A percentile compares a stretch with the other conserved stretches of the same genome.
Conservation (phyloP, 2,888 invertebrate species). For the Yponomeuta plumbellus region DNA sequence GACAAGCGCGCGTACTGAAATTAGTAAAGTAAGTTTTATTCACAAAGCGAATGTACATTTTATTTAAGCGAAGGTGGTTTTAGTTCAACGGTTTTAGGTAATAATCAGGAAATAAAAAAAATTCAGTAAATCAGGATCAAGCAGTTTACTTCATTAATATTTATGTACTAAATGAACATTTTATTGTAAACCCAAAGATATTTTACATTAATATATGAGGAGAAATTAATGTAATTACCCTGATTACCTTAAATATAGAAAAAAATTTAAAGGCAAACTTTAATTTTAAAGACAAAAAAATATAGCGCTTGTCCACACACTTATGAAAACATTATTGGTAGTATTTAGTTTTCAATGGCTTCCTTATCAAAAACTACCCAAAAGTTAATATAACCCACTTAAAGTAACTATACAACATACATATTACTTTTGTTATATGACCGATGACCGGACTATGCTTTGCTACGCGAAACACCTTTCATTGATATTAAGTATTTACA, state of each 20-base stretch:
- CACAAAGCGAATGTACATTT: neutral
- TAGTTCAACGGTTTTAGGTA: no score
- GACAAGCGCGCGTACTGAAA: constrained; percentile 48
- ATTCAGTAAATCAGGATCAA: no score
- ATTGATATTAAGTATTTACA: constrained; percentile 42
- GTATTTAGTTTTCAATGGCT: constrained; percentile 53
- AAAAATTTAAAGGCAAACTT: neutral
- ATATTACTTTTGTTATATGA: constrained; percentile 28
- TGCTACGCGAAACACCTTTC: constrained; percentile 48
- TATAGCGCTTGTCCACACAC: constrained; percentile 59
- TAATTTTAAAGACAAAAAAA: no score
- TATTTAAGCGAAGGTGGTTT: neutral
- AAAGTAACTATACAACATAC: constrained; percentile 67
- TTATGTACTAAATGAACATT: no score
- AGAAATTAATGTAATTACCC: constrained; percentile 41
- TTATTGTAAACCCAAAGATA: no score
- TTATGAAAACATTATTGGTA: constrained; percentile 12
- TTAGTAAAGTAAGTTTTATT: neutral
- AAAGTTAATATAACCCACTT: constrained; percentile 58
- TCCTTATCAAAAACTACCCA: constrained; percentile 75
- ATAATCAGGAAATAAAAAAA: no score
- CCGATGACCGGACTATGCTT: neutral
- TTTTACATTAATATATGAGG: neutral
- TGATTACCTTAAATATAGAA: constrained; percentile 51
- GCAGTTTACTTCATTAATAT: no score